Evolutionary conservation across 2,797 vertebrate species (phyloP).

Genomic region (Loriculus beryllinus): DNA sequence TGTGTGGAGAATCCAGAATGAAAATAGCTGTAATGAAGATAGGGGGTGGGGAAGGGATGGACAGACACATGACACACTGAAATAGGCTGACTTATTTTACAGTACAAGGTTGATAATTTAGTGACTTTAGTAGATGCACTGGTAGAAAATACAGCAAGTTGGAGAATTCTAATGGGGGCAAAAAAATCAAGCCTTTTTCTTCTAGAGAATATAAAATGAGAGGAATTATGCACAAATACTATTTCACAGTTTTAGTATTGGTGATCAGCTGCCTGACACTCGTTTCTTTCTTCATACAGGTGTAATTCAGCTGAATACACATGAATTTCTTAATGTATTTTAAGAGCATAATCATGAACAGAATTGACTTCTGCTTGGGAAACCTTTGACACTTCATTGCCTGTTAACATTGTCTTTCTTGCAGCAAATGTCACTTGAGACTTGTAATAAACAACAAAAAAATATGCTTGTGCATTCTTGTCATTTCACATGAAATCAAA

Average conservation of each 20-base stretch:
- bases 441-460: not conserved
- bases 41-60: not conserved
- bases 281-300: not conserved
- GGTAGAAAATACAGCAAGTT: not conserved
- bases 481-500: slow-evolving; percentile 3
- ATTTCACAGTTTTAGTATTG: not conserved
- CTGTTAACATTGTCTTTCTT: not conserved
- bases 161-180: not conserved
- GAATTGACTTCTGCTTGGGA: slow-evolving; percentile 2
- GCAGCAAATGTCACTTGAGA: slow-evolving; percentile 38
- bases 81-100: not conserved
- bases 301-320: not conserved
- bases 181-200: not conserved
- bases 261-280: not conserved
- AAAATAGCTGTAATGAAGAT: not conserved
- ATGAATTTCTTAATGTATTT: not conserved
- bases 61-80: not conserved
- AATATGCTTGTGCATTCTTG: not conserved
- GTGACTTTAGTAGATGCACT: not conserved
- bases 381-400: slow-evolving; percentile 35
- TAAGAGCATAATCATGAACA: not conserved
- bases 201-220: not conserved
- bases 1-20: not conserved
- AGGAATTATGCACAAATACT: not conserved
- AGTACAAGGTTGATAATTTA: not conserved